Base-by-base conservation (phyloP, 2,888 invertebrate genomes). In the Phanerotoma sp. region DNA sequence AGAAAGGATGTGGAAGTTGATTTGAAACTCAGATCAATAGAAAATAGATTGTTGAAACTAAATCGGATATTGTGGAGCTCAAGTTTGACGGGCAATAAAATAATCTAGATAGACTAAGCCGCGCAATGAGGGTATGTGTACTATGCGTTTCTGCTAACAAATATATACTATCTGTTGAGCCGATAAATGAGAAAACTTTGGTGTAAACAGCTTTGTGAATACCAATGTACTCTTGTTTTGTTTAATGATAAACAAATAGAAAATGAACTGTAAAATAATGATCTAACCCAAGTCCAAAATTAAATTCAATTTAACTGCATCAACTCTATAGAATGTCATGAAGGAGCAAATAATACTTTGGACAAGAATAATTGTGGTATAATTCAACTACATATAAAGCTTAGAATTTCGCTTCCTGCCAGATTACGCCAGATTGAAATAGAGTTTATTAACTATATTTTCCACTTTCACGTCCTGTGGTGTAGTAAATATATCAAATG, bases 161-260 rank as follows among this genome's bases (percentile, higher is more conserved):
- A 65, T 67, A 60, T 54, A 59, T 54, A 58, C 58, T 65, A 66
- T 66, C 67, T 63, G 62, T 44, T 44, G 56, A 18, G 56, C 62
- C 62, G 66, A 70, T 69, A 66, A 69, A 70, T 68, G 66, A 66
- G 70, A 64, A 70, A 70, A 70, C 68, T 71, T 70, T 56, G 9
- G 33, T 20, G 21, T 54, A 62, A 51, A 53, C 44, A 63, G 60
- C 60, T 69, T 65, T 60, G 57, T 37, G 25, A 44, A 55, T 51
- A 37, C 32, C 16, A 21, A 38, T 28, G 48, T 18, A 35, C 13
- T 42, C 10, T n/a, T n/a, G n/a, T n/a, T 42, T 42, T 21, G 15
- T 10, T 13, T 11, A 42, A 20, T 10, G 15, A 20, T 18, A 20
- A 40, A 18, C 16, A 40, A 40, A 40, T 18, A 18, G 35, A 25